phyloP scores from a whole-genome alignment of 2,888 invertebrate species.

The Heliconius hortense region DNA sequence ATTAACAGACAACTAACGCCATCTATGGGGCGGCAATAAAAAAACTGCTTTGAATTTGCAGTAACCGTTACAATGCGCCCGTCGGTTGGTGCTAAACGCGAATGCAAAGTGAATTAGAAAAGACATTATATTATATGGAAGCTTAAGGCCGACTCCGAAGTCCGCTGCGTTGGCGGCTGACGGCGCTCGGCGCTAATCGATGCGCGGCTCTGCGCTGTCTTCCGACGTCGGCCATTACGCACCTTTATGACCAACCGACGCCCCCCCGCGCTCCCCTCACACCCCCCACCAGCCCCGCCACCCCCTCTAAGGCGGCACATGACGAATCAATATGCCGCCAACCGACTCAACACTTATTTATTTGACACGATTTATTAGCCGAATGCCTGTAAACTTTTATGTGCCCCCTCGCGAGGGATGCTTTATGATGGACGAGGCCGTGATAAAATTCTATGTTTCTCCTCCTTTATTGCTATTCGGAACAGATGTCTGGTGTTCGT shows the following conservation, averaged over 20 bases:
- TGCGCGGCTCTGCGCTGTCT: conserved; percentile 86
- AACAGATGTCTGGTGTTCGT: conserved; percentile 66
- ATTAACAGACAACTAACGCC: conserved; percentile 48
- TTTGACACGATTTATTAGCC: conserved; percentile 82
- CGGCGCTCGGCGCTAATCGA: conserved; percentile 84
- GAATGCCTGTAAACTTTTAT: conserved; percentile 81
- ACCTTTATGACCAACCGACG: conserved; percentile 85
- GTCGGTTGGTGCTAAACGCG: neutral
- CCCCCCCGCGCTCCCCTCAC: conserved; percentile 50
- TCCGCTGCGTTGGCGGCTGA: conserved; percentile 76
- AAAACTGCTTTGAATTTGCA: conserved; percentile 17
- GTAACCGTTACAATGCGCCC: neutral
- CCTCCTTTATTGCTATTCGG: conserved; percentile 68
- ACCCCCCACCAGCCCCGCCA: conserved; percentile 36
- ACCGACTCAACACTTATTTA: conserved; percentile 83
- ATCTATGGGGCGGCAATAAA: conserved; percentile 45
- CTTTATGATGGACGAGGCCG: conserved; percentile 76
- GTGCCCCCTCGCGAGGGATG: conserved; percentile 67
- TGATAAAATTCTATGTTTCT: conserved; percentile 77
- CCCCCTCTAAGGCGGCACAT: conserved; percentile 77
- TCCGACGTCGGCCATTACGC: conserved; percentile 88
- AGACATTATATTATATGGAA: conserved; percentile 15
- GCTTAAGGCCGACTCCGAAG: conserved; percentile 21
- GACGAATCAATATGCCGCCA: conserved; percentile 82
- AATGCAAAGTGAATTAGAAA: conserved; percentile 24